A percentile compares a stretch with the other conserved stretches of the same genome.
phyloP scores from a whole-genome alignment of 2,797 vertebrate genomes.

The Halcyon smyrnensis region DNA sequence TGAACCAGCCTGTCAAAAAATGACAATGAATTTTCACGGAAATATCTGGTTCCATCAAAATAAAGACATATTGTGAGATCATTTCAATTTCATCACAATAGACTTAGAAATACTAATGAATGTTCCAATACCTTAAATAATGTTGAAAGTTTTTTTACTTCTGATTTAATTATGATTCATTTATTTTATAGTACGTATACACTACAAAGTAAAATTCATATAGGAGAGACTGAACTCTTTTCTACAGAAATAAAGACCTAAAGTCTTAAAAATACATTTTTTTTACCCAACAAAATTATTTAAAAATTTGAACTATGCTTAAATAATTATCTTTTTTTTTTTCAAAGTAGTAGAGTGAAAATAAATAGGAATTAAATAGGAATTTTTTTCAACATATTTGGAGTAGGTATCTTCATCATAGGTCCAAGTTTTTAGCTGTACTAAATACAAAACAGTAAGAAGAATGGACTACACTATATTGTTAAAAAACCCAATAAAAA shows the following conservation, averaged over 20 bases:
- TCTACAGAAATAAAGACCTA: not conserved
- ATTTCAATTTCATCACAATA: not conserved
- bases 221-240: not conserved
- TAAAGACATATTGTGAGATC: not conserved
- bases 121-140: not conserved
- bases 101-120: not conserved
- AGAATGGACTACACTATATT: not conserved
- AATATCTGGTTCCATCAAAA: not conserved
- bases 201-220: not conserved
- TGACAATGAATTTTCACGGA: not conserved
- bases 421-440: not conserved
- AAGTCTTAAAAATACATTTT: not conserved
- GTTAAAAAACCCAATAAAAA: not conserved
- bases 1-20: not conserved
- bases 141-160: not conserved
- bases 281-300: fast-evolving
- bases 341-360: not conserved
- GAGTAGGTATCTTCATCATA: not conserved
- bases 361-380: too few relatives aligned
- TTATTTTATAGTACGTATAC: not conserved
- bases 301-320: not conserved
- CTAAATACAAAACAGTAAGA: not conserved
- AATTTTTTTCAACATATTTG: not conserved
- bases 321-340: not conserved
- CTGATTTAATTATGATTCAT: not conserved